These are phyloP conservation scores for Montifringilla adamsi DNA, from an alignment of 2,113 vertebrate genomes.

Conservation along the genomic window DNA sequence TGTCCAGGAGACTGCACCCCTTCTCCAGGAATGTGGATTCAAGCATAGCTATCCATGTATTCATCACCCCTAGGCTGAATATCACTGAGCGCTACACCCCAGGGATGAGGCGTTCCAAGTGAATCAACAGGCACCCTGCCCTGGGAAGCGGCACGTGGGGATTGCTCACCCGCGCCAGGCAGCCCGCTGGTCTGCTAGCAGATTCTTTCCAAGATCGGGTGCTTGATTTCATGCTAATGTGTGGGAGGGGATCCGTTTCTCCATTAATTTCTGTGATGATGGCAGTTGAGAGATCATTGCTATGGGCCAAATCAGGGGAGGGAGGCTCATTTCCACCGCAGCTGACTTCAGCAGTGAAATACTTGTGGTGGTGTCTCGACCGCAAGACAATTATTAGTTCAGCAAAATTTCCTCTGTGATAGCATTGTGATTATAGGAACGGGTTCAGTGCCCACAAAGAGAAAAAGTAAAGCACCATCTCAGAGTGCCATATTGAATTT, in stretches of 20 bases:
- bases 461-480: background rate
- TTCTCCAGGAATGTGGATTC: constrained; percentile 23
- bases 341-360: constrained; percentile 25
- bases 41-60: background rate
- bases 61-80: constrained; percentile 27
- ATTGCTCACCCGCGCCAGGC: background rate
- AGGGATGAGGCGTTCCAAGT: background rate
- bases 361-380: background rate
- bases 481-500: background rate
- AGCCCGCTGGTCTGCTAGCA: background rate
- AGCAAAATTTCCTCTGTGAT: background rate
- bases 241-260: background rate
- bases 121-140: background rate
- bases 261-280: background rate
- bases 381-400: background rate
- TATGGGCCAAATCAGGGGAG: background rate
- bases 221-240: constrained; percentile 25
- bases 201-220: constrained; percentile 38
- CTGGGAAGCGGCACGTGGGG: background rate
- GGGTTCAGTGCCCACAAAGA: background rate
- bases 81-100: background rate
- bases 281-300: background rate
- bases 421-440: background rate
- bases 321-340: constrained; percentile 1
- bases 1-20: constrained; percentile 14